Evolutionary conservation across 53 echinoderm and acorn worm genomes (phyloP), one percentile per base, ranked within the genome.

Genomic region (Apostichopus leukothele): DNA sequence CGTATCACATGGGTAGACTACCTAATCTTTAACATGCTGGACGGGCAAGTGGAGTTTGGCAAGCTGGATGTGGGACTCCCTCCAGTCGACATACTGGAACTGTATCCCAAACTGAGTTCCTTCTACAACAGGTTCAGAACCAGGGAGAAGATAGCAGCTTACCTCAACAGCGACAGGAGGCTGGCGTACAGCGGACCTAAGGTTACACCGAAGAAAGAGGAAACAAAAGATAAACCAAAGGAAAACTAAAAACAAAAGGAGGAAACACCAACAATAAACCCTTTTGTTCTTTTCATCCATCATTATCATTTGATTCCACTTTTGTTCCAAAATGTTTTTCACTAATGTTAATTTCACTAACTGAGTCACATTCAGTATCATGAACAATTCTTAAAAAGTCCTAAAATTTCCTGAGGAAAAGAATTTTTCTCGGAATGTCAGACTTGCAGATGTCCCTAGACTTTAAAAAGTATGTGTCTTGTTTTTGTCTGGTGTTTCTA

Each of bases 1-100:
- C 90, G 91, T 51, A 77, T 98, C 25, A 98, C 98, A 11, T 98
- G 98, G 98, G 95, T 98, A 22, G 98, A 98, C 67, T 97, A 96
- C 91, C 76, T 98, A 22, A 83, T 98, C 88, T 95, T 93, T 51
- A 91, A 98, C 73, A 23, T 92, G 19, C 77, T 98, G 74, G 95
- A 98, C 60, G 18, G 52, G 19, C 94, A 98, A 21, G 60, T 95
- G 4, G 98, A 98, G 86, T 94, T 98, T 86, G 94, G 90, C 22
- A 89, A 53, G 86, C 79, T 90, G 5, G 92, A 98, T 26, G 78
- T 98, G 61, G 98, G 98, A 11, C 92, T 90, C 83, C 92, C 94
- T 90, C 85, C 90, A 10, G 93, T 98, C 83, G 80, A 84, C 67
- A 86, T 98, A 73, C 88, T 98, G 9, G 91, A 93, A 39, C 60